Percentiles rank a stretch among this genome's conserved stretches.
Evolutionary conservation across 1,140 invertebrate genomes (phyloP).

Genomic region (Eumeta japonica): DNA sequence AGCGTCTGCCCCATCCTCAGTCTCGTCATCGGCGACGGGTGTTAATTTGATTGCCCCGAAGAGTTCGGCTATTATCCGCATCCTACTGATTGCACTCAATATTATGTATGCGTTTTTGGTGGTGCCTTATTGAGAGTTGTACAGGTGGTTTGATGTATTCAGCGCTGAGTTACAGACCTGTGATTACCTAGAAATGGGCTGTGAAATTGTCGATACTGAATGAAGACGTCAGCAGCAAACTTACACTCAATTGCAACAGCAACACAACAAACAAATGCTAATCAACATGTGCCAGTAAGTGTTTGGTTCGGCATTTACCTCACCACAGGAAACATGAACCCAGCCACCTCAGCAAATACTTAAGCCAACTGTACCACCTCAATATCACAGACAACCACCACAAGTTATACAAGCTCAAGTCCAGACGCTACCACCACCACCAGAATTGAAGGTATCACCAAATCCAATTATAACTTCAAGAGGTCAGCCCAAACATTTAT

Average conservation of each 20-base stretch:
- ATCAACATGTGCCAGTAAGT: too few relatives aligned
- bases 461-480: constrained; percentile 64
- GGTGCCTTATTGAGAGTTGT: constrained; percentile 88
- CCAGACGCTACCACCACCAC: constrained; percentile 57
- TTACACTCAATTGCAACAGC: constrained; percentile 65
- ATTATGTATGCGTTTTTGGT: constrained; percentile 92
- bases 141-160: constrained; percentile 92
- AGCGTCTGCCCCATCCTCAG: too few relatives aligned
- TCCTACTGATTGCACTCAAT: constrained; percentile 85
- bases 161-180: too few relatives aligned
- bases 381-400: constrained; percentile 28
- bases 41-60: constrained; percentile 92
- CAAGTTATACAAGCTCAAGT: constrained; percentile 29
- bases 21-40: too few relatives aligned
- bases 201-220: constrained; percentile 14
- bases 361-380: too few relatives aligned
- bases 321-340: constrained; percentile 95
- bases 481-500: constrained; percentile 67
- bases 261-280: too few relatives aligned
- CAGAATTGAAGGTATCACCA: constrained; percentile 57
- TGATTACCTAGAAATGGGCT: too few relatives aligned
- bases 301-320: too few relatives aligned
- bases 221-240: too few relatives aligned
- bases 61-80: constrained; percentile 94
- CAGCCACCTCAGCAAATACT: constrained; percentile 84